These are phyloP conservation scores for Procapra przewalskii DNA, from an alignment of 2,113 vertebrate species.

Conservation along the genomic window DNA sequence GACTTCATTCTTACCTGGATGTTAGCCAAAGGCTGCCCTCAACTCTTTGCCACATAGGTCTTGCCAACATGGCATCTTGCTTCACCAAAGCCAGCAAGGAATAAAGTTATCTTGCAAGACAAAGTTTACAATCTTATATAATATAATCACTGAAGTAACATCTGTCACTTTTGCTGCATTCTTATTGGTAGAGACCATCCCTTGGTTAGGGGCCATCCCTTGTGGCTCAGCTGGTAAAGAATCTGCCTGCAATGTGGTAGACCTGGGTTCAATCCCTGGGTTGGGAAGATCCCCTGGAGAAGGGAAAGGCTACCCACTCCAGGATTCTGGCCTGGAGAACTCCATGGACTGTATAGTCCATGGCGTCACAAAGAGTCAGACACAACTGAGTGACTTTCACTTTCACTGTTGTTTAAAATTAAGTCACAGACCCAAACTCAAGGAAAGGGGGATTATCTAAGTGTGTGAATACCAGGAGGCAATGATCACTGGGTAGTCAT, in stretches of 20 bases:
- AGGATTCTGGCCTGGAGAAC: background rate
- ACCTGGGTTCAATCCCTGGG: background rate
- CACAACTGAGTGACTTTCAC: rapidly evolving
- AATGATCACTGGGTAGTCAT: rapidly evolving
- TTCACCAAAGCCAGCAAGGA: background rate
- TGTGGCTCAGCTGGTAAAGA: background rate
- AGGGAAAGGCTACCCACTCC: background rate
- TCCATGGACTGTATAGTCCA: background rate
- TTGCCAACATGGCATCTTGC: background rate
- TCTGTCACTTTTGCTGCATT: background rate
- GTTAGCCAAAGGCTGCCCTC: background rate
- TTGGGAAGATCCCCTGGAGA: background rate
- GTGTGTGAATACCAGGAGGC: background rate
- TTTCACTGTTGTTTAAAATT: background rate
- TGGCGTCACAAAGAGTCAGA: background rate
- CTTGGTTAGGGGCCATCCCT: background rate
- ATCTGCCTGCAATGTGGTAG: background rate
- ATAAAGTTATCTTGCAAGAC: background rate
- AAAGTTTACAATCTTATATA: background rate
- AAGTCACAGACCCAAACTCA: background rate
- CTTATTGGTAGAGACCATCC: background rate
- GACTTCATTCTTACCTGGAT: background rate
- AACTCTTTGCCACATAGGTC: background rate
- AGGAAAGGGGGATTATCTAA: background rate
- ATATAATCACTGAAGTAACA: background rate